Conservation (phyloP, 2,888 invertebrate genomes). For the Drosophila cognata region DNA sequence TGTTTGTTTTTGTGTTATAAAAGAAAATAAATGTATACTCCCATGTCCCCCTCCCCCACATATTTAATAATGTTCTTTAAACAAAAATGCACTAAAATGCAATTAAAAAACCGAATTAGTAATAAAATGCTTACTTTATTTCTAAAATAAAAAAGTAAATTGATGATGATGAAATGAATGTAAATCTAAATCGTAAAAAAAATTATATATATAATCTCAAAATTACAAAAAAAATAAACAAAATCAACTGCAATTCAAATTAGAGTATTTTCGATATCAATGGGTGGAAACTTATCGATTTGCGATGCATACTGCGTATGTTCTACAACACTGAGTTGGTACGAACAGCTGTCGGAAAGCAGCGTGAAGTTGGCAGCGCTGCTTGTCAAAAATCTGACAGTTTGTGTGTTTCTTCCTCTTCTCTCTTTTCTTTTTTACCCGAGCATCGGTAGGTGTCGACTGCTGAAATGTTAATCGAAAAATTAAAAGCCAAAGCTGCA, state of each 20-base stretch:
- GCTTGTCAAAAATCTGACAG: slow-evolving; percentile 54
- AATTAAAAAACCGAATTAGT: slow-evolving; percentile 71
- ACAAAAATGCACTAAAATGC: slow-evolving; percentile 72
- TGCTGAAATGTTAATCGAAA: slow-evolving; percentile 72
- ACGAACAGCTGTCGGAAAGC: slow-evolving; percentile 50
- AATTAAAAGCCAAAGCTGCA: slow-evolving; percentile 59
- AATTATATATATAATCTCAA: slow-evolving; percentile 72
- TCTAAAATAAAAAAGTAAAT: slow-evolving; percentile 80
- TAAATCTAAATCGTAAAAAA: slow-evolving; percentile 78
- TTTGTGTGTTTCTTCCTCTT: slow-evolving; percentile 71
- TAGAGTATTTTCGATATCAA: slow-evolving; percentile 17
- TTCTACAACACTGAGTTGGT: slow-evolving; percentile 29
- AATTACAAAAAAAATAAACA: slow-evolving; percentile 65
- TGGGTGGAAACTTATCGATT: not conserved
- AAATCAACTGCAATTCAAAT: slow-evolving; percentile 52
- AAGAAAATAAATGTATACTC: slow-evolving; percentile 58
- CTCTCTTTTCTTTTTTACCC: slow-evolving; percentile 83
- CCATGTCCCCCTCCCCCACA: slow-evolving; percentile 31
- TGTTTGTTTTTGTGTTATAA: slow-evolving; percentile 78
- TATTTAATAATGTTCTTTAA: slow-evolving; percentile 75
- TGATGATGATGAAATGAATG: slow-evolving; percentile 75
- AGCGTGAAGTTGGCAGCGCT: slow-evolving; percentile 68
- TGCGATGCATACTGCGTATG: slow-evolving; percentile 4
- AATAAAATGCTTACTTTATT: slow-evolving; percentile 81
- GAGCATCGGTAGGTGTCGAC: slow-evolving; percentile 84